These are phyloP conservation scores for Diarsia mendica DNA, from an alignment of 2,888 invertebrate genomes.

Conservation along the genomic window DNA sequence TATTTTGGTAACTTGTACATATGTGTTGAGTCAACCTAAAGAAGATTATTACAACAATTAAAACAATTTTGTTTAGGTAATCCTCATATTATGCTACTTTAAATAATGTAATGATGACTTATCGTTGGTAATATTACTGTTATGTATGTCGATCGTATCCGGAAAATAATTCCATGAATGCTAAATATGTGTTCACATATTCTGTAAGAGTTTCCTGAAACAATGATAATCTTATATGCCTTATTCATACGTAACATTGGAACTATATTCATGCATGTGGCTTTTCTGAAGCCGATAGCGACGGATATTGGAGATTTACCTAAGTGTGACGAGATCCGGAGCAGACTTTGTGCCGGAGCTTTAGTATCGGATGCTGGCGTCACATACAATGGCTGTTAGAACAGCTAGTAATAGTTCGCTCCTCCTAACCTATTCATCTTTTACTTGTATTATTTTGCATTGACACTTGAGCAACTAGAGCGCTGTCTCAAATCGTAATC, in stretches of 20 bases:
- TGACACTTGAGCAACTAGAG: slow-evolving; percentile 26
- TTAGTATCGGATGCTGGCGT: slow-evolving; percentile 75
- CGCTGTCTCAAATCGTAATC: neutral
- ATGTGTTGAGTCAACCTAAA: slow-evolving; percentile 9
- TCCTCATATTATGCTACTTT: neutral
- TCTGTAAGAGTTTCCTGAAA: slow-evolving; percentile 44
- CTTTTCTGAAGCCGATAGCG: slow-evolving; percentile 80
- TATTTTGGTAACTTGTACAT: slow-evolving; percentile 24
- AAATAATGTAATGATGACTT: slow-evolving; percentile 9
- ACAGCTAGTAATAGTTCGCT: slow-evolving; percentile 80
- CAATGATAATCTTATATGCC: slow-evolving; percentile 54
- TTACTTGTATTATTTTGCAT: slow-evolving; percentile 50
- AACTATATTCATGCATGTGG: slow-evolving; percentile 74
- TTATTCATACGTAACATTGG: slow-evolving; percentile 66
- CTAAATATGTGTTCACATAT: slow-evolving; percentile 41
- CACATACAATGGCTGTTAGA: slow-evolving; percentile 78
- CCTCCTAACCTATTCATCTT: slow-evolving; percentile 69
- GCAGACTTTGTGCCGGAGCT: slow-evolving; percentile 81
- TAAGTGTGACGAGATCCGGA: slow-evolving; percentile 85
- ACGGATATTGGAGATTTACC: slow-evolving; percentile 87
- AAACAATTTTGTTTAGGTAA: slow-evolving; percentile 17
- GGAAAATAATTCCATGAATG: slow-evolving; percentile 47
- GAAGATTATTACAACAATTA: neutral
- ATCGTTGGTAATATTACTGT: slow-evolving; percentile 12
- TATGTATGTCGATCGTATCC: slow-evolving; percentile 8